Evolutionary conservation across 2,113 vertebrate species (phyloP).

Genomic region (Stomatorhinus ivindoensis): DNA sequence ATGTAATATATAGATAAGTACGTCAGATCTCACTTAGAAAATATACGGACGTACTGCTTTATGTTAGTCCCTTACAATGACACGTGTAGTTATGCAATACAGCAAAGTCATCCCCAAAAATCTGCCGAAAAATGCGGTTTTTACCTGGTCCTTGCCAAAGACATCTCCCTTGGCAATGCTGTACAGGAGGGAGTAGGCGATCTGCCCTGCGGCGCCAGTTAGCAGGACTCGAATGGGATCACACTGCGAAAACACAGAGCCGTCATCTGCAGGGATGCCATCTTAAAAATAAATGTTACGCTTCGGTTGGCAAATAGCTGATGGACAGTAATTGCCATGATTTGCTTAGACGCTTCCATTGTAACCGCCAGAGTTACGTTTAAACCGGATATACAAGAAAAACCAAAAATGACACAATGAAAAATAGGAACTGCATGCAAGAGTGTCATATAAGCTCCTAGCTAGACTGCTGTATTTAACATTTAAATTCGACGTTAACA

Average conservation of each 20-base stretch:
- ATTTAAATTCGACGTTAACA: neutral
- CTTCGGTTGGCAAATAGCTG: neutral
- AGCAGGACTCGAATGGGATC: constrained; percentile 85
- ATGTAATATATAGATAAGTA: neutral
- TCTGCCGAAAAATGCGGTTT: neutral
- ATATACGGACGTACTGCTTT: neutral
- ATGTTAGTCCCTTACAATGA: neutral
- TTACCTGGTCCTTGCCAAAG: constrained; percentile 93
- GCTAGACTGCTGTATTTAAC: neutral
- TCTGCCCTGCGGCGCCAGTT: constrained; percentile 92
- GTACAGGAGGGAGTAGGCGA: constrained; percentile 91
- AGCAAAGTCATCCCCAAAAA: neutral
- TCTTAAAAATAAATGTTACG: neutral
- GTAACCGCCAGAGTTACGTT: neutral
- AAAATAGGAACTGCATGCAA: neutral
- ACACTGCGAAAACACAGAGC: constrained; percentile 55
- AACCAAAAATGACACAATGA: neutral
- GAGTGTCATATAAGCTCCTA: neutral
- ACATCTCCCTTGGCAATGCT: constrained; percentile 95
- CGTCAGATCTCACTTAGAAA: neutral
- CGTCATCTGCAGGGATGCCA: neutral
- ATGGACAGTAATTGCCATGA: neutral
- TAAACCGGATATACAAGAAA: neutral
- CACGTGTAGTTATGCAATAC: neutral
- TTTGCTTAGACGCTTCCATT: neutral